Conservation (phyloP, 2,113 vertebrate genomes). For the Dipodomys ordii region DNA sequence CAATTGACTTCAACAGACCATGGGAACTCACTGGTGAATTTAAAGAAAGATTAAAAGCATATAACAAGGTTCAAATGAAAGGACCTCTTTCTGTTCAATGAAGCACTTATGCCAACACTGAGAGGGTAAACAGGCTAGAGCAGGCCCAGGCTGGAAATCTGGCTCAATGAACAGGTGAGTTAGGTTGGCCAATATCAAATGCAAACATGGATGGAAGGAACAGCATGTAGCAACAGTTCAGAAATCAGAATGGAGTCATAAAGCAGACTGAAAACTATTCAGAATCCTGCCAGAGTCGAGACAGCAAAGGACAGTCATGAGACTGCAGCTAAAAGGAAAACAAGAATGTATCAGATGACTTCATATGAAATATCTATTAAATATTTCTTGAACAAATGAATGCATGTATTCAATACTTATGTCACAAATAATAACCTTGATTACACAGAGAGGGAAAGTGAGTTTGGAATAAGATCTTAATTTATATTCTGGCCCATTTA, state of each 20-base stretch:
- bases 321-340: not conserved
- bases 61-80: not conserved
- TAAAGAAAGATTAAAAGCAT: slow-evolving; percentile 44
- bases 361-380: not conserved
- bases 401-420: not conserved
- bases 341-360: not conserved
- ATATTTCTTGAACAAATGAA: not conserved
- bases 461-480: slow-evolving; percentile 18
- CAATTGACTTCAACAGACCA: not conserved
- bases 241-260: slow-evolving; percentile 21
- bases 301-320: not conserved
- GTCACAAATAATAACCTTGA: not conserved
- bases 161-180: not conserved
- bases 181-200: not conserved
- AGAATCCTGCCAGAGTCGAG: not conserved
- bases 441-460: not conserved
- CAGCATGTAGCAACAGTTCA: not conserved
- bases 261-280: not conserved
- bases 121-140: not conserved
- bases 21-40: not conserved
- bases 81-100: not conserved
- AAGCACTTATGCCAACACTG: not conserved
- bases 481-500: not conserved
- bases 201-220: slow-evolving; percentile 6
- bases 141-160: slow-evolving; percentile 8